A percentile compares a stretch with the other conserved stretches of the same genome.
Conservation (phyloP, 1,140 invertebrate genomes). For the Trinorchestia longiramus region DNA sequence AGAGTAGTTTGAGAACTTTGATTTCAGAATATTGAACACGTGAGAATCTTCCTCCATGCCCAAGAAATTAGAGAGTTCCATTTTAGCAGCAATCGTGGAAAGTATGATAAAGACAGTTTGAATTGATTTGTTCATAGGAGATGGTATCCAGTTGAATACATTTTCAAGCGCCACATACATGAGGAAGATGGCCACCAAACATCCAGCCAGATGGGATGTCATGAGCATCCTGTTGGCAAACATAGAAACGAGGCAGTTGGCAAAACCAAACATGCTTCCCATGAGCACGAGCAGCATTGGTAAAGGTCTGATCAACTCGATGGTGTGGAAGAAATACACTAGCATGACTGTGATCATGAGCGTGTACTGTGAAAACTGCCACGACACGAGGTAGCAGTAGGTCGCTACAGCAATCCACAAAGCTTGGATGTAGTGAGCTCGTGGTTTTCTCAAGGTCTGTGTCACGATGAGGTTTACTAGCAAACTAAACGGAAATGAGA, state of each 20-base stretch:
- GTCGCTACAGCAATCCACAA: constrained; percentile 67
- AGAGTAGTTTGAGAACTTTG: constrained; percentile 82
- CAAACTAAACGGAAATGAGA: constrained; percentile 80
- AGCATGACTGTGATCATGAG: constrained; percentile 77
- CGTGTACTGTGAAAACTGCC: constrained; percentile 86
- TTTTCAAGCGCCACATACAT: constrained; percentile 70
- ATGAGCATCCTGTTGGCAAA: constrained; percentile 79
- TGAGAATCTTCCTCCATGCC: constrained; percentile 78
- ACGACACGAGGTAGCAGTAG: constrained; percentile 74
- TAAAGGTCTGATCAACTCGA: constrained; percentile 60
- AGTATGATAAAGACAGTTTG: constrained; percentile 69
- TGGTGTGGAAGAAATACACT: constrained; percentile 64
- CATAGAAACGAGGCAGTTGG: constrained; percentile 72
- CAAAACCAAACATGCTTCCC: constrained; percentile 70
- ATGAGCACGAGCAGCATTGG: constrained; percentile 64
- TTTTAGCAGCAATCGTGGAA: constrained; percentile 72
- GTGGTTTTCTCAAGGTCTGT: constrained; percentile 67
- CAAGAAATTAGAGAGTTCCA: constrained; percentile 71
- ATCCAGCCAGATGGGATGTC: constrained; percentile 77
- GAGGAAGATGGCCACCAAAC: constrained; percentile 69
- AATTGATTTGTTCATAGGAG: constrained; percentile 69
- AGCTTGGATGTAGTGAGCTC: constrained; percentile 59
- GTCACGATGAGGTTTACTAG: constrained; percentile 69
- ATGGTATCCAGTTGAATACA: constrained; percentile 67
- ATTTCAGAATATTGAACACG: constrained; percentile 81